phyloP scores from a whole-genome alignment of 2,888 invertebrate genomes.

The Automeris io region DNA sequence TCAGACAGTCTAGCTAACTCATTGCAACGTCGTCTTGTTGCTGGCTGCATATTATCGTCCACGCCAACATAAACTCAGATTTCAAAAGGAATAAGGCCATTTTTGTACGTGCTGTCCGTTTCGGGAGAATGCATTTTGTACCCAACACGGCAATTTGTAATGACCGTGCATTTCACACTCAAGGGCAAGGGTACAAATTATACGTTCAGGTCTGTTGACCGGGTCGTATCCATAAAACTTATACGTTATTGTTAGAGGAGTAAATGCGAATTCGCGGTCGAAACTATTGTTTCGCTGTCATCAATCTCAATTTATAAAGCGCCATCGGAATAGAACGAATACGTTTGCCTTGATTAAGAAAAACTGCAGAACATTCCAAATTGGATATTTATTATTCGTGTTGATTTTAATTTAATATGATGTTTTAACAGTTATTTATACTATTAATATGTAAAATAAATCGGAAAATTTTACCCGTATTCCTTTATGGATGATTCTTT shows the following conservation, averaged over 20 bases:
- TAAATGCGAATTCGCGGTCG: conserved; percentile 38
- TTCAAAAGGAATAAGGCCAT: conserved; percentile 16
- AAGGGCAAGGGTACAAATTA: conserved; percentile 68
- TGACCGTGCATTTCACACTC: conserved; percentile 63
- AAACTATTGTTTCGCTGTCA: conserved; percentile 35
- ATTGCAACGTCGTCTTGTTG: conserved; percentile 53
- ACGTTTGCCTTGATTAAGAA: conserved; percentile 37
- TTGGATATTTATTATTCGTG: conserved; percentile 28
- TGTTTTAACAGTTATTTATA: conserved; percentile 17
- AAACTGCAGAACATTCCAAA: conserved; percentile 31
- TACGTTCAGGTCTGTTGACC: conserved; percentile 50
- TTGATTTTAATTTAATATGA: conserved; percentile 21
- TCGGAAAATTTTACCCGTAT: conserved; percentile 9
- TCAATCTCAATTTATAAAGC: conserved; percentile 31
- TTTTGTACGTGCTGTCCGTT: conserved; percentile 17
- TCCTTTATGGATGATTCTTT: conserved; percentile 11
- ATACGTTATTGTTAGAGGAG: conserved; percentile 32
- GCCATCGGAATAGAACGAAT: conserved; percentile 26
- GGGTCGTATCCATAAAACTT: conserved; percentile 42
- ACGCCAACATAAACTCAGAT: conserved; percentile 27
- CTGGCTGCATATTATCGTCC: conserved; percentile 25
- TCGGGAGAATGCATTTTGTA: conserved; percentile 46
- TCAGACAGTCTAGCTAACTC: conserved; percentile 72
- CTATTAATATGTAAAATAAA: conserved; percentile 18
- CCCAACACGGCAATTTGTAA: conserved; percentile 45